These are phyloP conservation scores for Pseudoips prasinana DNA, from an alignment of 2,888 invertebrate species.

Conservation along the genomic window DNA sequence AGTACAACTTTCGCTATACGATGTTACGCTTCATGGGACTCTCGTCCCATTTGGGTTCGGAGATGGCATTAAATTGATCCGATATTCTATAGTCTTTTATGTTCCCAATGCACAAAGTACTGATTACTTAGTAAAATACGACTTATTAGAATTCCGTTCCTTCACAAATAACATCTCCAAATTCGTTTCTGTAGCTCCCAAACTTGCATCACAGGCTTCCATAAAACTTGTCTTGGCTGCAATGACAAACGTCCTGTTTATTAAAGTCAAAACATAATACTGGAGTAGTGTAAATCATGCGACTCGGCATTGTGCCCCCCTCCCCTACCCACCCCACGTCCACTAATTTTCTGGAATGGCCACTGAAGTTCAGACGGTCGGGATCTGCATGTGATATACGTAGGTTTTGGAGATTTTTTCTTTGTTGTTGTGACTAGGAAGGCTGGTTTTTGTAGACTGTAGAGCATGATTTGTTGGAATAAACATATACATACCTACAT, in stretches of 20 bases:
- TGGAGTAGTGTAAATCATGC: constrained; percentile 84
- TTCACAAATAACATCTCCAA: too few relatives aligned
- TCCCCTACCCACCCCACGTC: constrained; percentile 49
- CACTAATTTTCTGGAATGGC: constrained; percentile 78
- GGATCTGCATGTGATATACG: constrained; percentile 42
- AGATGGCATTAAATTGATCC: too few relatives aligned
- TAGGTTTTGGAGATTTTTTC: constrained; percentile 13
- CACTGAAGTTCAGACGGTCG: constrained; percentile 64
- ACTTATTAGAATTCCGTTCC: too few relatives aligned
- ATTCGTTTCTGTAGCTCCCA: too few relatives aligned
- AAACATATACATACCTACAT: too few relatives aligned
- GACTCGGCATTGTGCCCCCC: constrained; percentile 51
- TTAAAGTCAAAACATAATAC: constrained; percentile 85
- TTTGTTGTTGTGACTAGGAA: constrained; percentile 4
- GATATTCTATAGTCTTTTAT: too few relatives aligned
- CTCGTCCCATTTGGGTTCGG: too few relatives aligned
- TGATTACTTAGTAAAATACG: too few relatives aligned
- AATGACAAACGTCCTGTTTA: constrained; percentile 80
- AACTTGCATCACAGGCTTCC: constrained; percentile 1
- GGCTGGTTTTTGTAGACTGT: constrained; percentile 1
- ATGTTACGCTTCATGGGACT: too few relatives aligned
- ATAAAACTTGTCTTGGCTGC: constrained; percentile 47
- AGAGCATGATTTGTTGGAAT: too few relatives aligned
- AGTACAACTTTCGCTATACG: too few relatives aligned
- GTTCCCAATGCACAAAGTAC: too few relatives aligned